Evolutionary conservation across 2,797 vertebrate species (phyloP).

Genomic region (Buphagus erythrorhynchus): DNA sequence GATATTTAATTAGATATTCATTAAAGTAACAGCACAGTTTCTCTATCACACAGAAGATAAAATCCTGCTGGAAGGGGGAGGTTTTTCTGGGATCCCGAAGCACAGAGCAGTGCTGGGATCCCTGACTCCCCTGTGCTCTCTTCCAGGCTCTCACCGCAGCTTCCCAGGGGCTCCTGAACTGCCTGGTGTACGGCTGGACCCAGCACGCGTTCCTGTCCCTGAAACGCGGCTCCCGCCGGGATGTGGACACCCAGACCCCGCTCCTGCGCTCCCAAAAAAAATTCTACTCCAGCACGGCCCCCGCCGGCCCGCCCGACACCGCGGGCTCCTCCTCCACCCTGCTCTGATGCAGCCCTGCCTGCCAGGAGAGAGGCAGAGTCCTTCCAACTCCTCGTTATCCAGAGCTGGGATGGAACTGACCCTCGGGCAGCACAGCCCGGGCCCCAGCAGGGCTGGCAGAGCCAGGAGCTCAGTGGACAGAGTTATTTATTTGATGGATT

Average conservation of each 20-base stretch:
- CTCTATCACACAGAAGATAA: fast-evolving
- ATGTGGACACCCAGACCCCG: conserved; percentile 89
- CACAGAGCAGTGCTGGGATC: background rate
- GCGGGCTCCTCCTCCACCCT: conserved; percentile 45
- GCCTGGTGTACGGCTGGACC: conserved; percentile 87
- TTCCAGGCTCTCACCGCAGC: conserved; percentile 86
- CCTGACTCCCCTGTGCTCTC: background rate
- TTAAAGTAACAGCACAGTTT: background rate
- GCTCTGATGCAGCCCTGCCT: conserved; percentile 45
- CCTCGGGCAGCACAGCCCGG: background rate
- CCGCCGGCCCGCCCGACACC: background rate
- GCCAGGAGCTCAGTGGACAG: background rate
- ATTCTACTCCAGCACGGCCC: conserved; percentile 75
- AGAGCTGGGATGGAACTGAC: background rate
- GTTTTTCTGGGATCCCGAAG: background rate
- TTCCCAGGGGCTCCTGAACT: conserved; percentile 92
- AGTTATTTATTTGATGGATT: conserved; percentile 55
- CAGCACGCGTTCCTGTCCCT: conserved; percentile 74
- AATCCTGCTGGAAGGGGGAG: background rate
- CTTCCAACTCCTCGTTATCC: fast-evolving
- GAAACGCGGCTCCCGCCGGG: conserved; percentile 69
- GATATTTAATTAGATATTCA: background rate
- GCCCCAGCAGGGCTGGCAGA: background rate
- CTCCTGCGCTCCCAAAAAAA: conserved; percentile 87
- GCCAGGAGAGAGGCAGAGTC: background rate